These are phyloP conservation scores for Procapra przewalskii DNA, from an alignment of 2,113 vertebrate species.

Conservation along the genomic window DNA sequence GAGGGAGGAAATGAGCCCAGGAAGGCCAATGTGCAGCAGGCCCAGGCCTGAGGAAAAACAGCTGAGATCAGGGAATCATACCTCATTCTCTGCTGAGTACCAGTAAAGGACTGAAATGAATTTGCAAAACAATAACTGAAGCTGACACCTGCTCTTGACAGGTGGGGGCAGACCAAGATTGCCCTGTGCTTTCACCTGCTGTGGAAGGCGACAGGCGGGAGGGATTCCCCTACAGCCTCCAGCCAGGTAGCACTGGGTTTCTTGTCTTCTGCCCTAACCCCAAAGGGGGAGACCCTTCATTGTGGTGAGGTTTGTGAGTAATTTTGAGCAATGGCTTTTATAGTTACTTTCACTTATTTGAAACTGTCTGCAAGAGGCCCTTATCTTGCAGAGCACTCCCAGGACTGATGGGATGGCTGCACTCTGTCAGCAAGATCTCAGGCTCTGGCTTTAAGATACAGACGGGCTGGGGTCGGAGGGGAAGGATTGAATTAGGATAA, in stretches of 20 bases:
- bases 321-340: neutral
- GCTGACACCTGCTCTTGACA: conserved; percentile 54
- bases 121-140: conserved; percentile 59
- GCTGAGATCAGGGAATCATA: conserved; percentile 29
- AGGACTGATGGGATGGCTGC: neutral
- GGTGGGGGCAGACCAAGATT: neutral
- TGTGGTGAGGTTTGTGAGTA: neutral
- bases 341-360: neutral
- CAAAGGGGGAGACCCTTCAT: neutral
- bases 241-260: neutral
- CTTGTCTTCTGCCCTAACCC: neutral
- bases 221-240: neutral
- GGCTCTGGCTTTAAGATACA: neutral
- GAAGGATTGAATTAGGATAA: neutral
- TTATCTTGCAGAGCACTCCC: neutral
- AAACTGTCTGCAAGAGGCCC: neutral
- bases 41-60: conserved; percentile 19
- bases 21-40: conserved; percentile 46
- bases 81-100: conserved; percentile 27
- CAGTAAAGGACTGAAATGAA: conserved; percentile 57
- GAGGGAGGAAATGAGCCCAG: neutral
- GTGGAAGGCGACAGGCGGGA: neutral
- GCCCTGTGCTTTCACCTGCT: neutral
- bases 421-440: neutral
- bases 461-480: fast-evolving